Evolutionary conservation across 1,140 invertebrate species (phyloP).

Genomic region (Trachelipus rathkii): DNA sequence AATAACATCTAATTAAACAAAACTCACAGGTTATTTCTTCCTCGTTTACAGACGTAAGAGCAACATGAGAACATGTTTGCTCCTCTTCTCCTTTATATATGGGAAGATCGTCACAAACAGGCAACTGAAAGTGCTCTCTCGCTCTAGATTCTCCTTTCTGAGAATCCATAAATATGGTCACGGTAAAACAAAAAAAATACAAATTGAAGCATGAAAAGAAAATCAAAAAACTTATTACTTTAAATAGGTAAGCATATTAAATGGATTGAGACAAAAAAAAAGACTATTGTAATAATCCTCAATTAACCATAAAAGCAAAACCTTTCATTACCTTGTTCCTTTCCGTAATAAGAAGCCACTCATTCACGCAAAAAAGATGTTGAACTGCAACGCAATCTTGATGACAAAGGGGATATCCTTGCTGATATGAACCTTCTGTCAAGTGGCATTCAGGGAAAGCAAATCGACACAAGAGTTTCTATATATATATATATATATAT

Average conservation of each 20-base stretch:
- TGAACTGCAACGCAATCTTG: conserved; percentile 89
- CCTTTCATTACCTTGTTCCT: not conserved
- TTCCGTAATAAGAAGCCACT: conserved; percentile 71
- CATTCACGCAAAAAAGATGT: conserved; percentile 84
- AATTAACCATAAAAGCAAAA: too few species aligned
- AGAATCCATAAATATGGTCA: too few species aligned
- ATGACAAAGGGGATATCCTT: conserved; percentile 70
- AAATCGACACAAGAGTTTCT: conserved; percentile 82
- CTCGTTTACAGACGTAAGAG: not conserved
- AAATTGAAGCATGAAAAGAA: too few species aligned
- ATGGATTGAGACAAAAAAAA: too few species aligned
- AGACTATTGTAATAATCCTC: too few species aligned
- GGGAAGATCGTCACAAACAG: not conserved
- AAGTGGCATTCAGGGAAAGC: conserved; percentile 82
- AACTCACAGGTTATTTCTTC: not conserved
- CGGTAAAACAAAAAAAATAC: too few species aligned
- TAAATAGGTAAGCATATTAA: too few species aligned
- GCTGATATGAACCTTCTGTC: conserved; percentile 54
- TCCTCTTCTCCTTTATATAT: not conserved
- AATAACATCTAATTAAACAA: too few species aligned
- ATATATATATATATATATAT: too few species aligned
- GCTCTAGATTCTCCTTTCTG: too few species aligned
- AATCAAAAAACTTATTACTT: too few species aligned
- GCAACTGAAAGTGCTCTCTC: not conserved
- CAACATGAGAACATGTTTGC: not conserved